phyloP scores from a whole-genome alignment of 35 echinoderm and acorn worm species.

The Diadema setosum region DNA sequence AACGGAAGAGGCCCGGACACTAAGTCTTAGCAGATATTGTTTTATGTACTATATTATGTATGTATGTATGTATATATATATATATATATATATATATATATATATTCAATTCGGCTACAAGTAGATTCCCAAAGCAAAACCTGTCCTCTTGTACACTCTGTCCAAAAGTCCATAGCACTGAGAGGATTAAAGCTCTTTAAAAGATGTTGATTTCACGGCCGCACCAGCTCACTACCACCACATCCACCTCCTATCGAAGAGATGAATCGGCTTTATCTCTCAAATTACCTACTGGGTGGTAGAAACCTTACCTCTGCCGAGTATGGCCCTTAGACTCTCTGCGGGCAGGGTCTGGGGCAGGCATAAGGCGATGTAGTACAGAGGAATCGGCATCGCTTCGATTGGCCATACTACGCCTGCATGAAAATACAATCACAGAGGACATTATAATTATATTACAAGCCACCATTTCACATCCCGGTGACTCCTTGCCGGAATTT shows the following conservation, averaged over 20 bases:
- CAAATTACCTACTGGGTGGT: neutral
- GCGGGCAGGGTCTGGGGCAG: slow-evolving; percentile 88
- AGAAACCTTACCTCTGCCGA: slow-evolving; percentile 49
- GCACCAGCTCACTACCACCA: neutral
- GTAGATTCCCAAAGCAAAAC: too few relatives aligned
- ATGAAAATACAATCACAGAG: neutral
- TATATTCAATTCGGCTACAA: too few relatives aligned
- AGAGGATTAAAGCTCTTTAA: neutral
- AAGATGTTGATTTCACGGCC: neutral
- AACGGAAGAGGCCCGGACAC: too few relatives aligned
- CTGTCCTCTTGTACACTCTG: too few relatives aligned
- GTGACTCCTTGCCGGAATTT: neutral
- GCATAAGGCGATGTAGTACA: slow-evolving; percentile 68
- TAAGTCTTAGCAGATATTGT: too few relatives aligned
- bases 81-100: too few relatives aligned
- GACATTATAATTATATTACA: neutral
- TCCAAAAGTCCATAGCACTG: neutral
- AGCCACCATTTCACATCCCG: neutral
- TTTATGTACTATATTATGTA: too few relatives aligned
- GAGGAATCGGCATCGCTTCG: slow-evolving; percentile 63
- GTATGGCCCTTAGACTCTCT: slow-evolving; percentile 32
- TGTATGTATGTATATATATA: too few relatives aligned
- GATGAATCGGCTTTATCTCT: neutral
- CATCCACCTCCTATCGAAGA: neutral
- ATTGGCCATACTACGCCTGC: slow-evolving; percentile 94